Conservation (phyloP, 2,888 invertebrate species). For the Auanema freiburgensis region DNA sequence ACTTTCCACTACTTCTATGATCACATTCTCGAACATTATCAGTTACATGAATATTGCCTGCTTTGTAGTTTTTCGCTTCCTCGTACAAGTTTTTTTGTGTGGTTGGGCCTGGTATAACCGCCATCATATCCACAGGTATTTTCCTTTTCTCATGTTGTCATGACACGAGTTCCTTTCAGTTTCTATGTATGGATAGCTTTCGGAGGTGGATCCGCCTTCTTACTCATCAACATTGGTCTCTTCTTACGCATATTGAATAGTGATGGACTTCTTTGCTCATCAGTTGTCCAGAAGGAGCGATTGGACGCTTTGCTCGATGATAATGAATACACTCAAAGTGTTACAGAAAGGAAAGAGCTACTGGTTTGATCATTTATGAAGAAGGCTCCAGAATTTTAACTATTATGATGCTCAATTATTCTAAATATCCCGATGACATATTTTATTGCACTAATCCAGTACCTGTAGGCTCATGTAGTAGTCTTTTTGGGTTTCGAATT, state of each 20-base stretch:
- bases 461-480: too few relatives aligned
- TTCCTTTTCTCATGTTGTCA: constrained; percentile 15
- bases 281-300: constrained; percentile 33
- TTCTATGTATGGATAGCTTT: constrained; percentile 35
- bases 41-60: constrained; percentile 30
- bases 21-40: constrained; percentile 32
- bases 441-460: too few relatives aligned
- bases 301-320: constrained; percentile 45
- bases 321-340: constrained; percentile 41
- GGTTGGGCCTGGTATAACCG: constrained; percentile 43
- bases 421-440: too few relatives aligned
- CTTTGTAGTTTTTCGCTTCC: constrained; percentile 44
- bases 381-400: too few relatives aligned
- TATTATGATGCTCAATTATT: too few relatives aligned
- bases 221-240: constrained; percentile 38
- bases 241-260: constrained; percentile 40
- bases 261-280: constrained; percentile 38
- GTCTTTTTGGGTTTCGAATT: too few relatives aligned
- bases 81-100: constrained; percentile 36
- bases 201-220: constrained; percentile 33
- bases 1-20: constrained; percentile 36
- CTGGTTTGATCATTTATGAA: constrained; percentile 14
- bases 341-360: constrained; percentile 37
- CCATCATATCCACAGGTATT: constrained; percentile 39
- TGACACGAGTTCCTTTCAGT: constrained; percentile 19